phyloP scores from a whole-genome alignment of 2,888 invertebrate genomes.

The Caenorhabditis becei region DNA sequence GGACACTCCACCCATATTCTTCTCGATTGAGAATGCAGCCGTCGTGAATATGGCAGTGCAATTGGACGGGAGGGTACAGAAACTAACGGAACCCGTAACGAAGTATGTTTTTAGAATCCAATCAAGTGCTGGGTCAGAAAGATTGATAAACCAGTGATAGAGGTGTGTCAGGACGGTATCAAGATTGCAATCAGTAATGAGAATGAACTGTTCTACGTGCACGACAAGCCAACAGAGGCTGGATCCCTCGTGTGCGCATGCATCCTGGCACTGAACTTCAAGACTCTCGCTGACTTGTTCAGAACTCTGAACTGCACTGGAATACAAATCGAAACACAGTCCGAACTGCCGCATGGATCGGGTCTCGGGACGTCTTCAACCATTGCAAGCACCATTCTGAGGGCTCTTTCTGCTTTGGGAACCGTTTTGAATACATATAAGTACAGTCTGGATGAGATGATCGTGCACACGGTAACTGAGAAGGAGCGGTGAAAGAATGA shows the following conservation, averaged over 20 bases:
- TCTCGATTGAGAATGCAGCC: slow-evolving; percentile 83
- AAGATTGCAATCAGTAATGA: not conserved
- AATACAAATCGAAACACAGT: slow-evolving; percentile 54
- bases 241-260: slow-evolving; percentile 74
- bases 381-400: slow-evolving; percentile 84
- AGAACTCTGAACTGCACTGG: slow-evolving; percentile 34
- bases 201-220: slow-evolving; percentile 20
- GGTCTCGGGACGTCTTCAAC: slow-evolving; percentile 85
- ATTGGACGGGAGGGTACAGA: slow-evolving; percentile 82
- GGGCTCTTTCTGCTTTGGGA: slow-evolving; percentile 79
- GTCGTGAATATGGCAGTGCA: slow-evolving; percentile 83
- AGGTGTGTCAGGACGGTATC: slow-evolving; percentile 21
- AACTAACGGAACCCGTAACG: too few relatives aligned
- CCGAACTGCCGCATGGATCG: slow-evolving; percentile 76
- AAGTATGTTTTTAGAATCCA: slow-evolving; percentile 39
- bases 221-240: slow-evolving; percentile 46
- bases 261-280: slow-evolving; percentile 62
- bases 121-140: slow-evolving; percentile 39
- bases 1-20: slow-evolving; percentile 85
- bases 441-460: slow-evolving; percentile 11
- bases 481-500: not conserved
- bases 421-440: not conserved
- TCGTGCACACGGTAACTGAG: slow-evolving; percentile 37
- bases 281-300: slow-evolving; percentile 6
- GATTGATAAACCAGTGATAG: not conserved